Evolutionary conservation across 2,113 vertebrate species (phyloP), one percentile per base, ranked within the genome.

Genomic region (Cavia porcellus): DNA sequence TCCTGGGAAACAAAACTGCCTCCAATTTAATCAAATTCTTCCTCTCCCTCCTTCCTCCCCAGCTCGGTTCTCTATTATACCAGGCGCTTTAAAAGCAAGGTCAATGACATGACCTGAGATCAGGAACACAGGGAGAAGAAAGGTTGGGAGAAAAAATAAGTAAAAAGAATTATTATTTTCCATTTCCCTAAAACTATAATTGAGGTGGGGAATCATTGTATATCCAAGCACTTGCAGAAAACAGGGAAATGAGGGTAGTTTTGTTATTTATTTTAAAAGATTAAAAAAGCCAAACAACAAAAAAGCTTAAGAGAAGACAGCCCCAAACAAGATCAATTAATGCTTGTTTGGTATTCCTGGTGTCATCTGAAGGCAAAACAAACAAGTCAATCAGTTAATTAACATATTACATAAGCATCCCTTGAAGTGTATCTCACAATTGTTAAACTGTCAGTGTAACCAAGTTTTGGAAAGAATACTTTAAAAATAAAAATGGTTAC

Each of bases 401-500:
- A 35, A 77, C 11, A 57, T 72, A 88, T 82, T 81, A 61, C 35
- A 72, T 80, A 74, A 86, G 86, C 64, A 90, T 83, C 42, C 19
- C 77, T 75, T 7, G 24, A 25, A 11, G 1, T 79, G 66, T 66
- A 87, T 19, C 66, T 92, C 66, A 89, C 10, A 59, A 89, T 70
- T 59, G 9, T 57, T n/a, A 66, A 68, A 47, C 66, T 91, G 50
- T 55, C n/a, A 89, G 5, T 89, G 35, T 82, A 95, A 91, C 52
- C 59, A 82, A 90, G 0, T 92, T 83, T 45, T 90, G 28, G 90
- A 57, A 93, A 89, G 47, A 38, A 3, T 32, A 90, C 19, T 82
- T 92, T 30, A 74, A 92, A 95, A 95, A 79, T 66, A 50, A 10
- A 79, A 68, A 81, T 87, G 32, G 28, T 50, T 95, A 90, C 35